Base-by-base conservation (phyloP, 2,797 vertebrate genomes). In the Lateolabrax maculatus region DNA sequence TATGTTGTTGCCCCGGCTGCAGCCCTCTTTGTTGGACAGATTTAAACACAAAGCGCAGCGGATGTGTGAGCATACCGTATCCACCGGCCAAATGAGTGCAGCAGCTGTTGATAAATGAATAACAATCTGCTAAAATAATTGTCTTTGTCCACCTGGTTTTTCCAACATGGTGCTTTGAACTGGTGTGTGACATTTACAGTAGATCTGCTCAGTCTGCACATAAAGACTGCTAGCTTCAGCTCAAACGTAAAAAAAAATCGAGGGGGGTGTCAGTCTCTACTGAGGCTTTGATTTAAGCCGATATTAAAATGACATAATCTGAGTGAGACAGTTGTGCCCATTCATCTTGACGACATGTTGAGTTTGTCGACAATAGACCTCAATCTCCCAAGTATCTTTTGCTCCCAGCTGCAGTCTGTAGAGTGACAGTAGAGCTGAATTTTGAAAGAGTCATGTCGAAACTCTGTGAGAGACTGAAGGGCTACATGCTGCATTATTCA, bases 41-140 rank as follows among this genome's bases (percentile, higher is more conserved):
- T 91, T 87, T 89, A 69, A 79, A 72, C 80, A 86, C 88, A 91
- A 89, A 88, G 82, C 82, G 36, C 71, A 70, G 70, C 64, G 66
- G 87, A 90, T 75, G 83, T 84, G 56, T 37, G 68, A 84, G 84
- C 57, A 13, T 53, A 61, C 55, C 16, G n/a, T 66, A 53, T 77
- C 67, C 46, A 56, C n/a, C 0, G 4, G 80, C 78, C 69, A 83
- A 81, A 80, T 52, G 83, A 66, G 34, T 51, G 29, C 57, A 84
- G 86, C 79, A 60, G 81, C 84, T 79, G 80, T 73, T 49, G 58
- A 82, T 58, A 67, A 77, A 88, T 58, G 75, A n/a, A 71, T 68
- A 78, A 65, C 72, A 87, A 79, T 84, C 63, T 79, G 69, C 55
- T 73, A 6, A 85, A 84, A 88, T 89, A 64, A 81, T 83, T 81